A percentile compares a stretch with the other conserved stretches of the same genome.
phyloP scores from a whole-genome alignment of 2,888 invertebrate genomes.

The Epistrophe grossulariae region DNA sequence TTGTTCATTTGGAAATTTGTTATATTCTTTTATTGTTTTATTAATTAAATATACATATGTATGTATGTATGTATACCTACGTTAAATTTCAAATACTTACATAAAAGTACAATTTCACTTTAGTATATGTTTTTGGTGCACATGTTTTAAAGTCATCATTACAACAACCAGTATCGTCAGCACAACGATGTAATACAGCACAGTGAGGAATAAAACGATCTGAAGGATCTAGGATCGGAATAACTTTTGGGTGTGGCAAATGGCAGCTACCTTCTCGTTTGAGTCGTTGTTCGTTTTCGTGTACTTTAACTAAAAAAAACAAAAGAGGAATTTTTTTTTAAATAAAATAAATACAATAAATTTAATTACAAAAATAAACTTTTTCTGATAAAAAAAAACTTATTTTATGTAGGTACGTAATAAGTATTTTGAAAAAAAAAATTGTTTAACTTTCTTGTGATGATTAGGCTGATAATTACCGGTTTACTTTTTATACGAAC shows the following conservation, averaged over 20 bases:
- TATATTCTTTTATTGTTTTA: too few relatives aligned
- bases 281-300: constrained; percentile 78
- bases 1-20: neutral
- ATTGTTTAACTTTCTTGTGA: too few relatives aligned
- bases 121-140: constrained; percentile 87
- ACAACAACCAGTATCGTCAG: constrained; percentile 94
- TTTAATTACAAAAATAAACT: too few relatives aligned
- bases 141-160: constrained; percentile 88
- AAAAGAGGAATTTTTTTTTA: neutral
- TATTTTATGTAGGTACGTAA: too few relatives aligned
- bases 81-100: constrained; percentile 77
- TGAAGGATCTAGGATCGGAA: constrained; percentile 83
- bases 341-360: too few relatives aligned
- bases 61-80: too few relatives aligned
- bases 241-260: constrained; percentile 79
- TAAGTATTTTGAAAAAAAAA: too few relatives aligned
- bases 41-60: too few relatives aligned
- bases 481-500: too few relatives aligned
- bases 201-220: constrained; percentile 92
- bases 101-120: constrained; percentile 80
- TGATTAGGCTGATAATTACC: too few relatives aligned
- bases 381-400: too few relatives aligned
- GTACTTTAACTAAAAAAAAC: constrained; percentile 77
- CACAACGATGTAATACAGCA: constrained; percentile 93
- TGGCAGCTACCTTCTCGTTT: constrained; percentile 78